Evolutionary conservation across 2,797 vertebrate genomes (phyloP).

Genomic region (Clarias fuscus): DNA sequence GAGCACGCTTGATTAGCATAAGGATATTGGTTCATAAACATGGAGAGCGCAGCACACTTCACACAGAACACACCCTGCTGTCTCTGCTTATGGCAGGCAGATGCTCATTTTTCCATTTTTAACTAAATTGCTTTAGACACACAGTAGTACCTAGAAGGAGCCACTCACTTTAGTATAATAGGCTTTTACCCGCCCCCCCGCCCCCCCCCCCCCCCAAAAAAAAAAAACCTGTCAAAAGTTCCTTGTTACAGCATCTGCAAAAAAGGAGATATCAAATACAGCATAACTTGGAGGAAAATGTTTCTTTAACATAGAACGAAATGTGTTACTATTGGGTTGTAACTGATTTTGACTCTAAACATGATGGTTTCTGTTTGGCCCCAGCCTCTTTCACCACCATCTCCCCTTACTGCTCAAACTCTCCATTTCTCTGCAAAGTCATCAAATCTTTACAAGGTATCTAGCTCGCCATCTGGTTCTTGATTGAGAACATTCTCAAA

Average conservation of each 20-base stretch:
- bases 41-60: slow-evolving; percentile 50
- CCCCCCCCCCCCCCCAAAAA: too few relatives aligned
- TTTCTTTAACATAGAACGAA: neutral
- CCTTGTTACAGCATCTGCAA: neutral
- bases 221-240: neutral
- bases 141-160: slow-evolving; percentile 11
- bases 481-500: neutral
- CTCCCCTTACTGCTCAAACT: neutral
- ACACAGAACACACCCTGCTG: slow-evolving; percentile 37
- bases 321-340: neutral
- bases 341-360: neutral
- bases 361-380: too few relatives aligned
- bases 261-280: neutral
- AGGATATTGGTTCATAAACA: slow-evolving; percentile 54
- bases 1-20: slow-evolving; percentile 55
- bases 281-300: neutral
- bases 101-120: slow-evolving; percentile 40
- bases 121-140: slow-evolving; percentile 30
- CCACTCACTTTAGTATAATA: slow-evolving; percentile 27
- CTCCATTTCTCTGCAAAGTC: neutral
- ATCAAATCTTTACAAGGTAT: neutral
- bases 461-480: neutral
- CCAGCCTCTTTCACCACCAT: neutral
- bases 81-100: slow-evolving; percentile 49
- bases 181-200: neutral